Evolutionary conservation across 2,113 vertebrate genomes (phyloP), one percentile per base, ranked within the genome.

Genomic region (Aptenodytes patagonicus): DNA sequence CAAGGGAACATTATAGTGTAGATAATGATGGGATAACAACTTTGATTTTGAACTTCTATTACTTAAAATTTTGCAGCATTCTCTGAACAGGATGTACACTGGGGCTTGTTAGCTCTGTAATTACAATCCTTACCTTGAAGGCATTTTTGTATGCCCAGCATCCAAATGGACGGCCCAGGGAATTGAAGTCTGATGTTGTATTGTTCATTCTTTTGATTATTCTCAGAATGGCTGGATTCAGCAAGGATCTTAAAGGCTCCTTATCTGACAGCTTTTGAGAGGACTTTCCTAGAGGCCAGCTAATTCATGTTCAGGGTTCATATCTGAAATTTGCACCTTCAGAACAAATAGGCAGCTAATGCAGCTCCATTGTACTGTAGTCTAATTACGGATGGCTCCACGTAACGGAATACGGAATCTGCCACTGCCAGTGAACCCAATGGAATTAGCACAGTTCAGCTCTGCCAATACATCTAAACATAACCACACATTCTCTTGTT

Each of bases 41-140:
- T 96, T 97, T 91, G 81, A 87, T 96, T 96, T 93, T 92, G 78
- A 95, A 92, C 57, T 89, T 94, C 76, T 91, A 64, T 95, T 97
- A 90, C 85, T 96, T 96, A 95, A 95, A 91, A 88, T 91, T 96
- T 94, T 91, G 31, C 80, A 93, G 29, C n/a, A 70, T 79, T 92
- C 57, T 76, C 47, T 34, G 46, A 87, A 92, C 38, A 89, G 17
- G 38, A 57, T 72, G 60, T 96, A 90, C 57, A 76, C 13, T 42
- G 86, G 73, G 89, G 32, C 75, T 77, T 94, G 61, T 95, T 96
- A 95, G 80, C 40, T 91, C 18, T 81, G 66, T 94, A 96, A 94
- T 93, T 96, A 58, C 61, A 94, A 58, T 88, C 64, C 73, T 94
- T 96, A 87, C 79, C 69, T 94, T 82, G 73, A 95, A 95, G 84